Evolutionary conservation across 2,888 invertebrate species (phyloP).

Genomic region (Antheraea yamamai): DNA sequence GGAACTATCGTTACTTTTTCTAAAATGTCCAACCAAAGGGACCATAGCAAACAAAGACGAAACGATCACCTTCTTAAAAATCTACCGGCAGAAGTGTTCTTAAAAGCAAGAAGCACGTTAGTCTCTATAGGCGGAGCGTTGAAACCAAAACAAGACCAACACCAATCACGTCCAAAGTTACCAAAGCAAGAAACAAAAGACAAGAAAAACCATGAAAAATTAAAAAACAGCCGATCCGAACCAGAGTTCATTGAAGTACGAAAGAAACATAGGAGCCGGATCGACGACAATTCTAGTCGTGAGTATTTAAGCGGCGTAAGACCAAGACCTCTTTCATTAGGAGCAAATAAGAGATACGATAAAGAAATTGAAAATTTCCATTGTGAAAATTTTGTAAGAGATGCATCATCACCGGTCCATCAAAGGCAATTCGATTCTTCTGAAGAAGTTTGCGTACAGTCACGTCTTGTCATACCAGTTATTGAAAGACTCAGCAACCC

Average conservation of each 20-base stretch:
- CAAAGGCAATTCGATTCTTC: constrained; percentile 61
- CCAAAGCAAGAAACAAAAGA: constrained; percentile 74
- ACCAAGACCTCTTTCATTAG: constrained; percentile 70
- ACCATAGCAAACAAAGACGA: constrained; percentile 63
- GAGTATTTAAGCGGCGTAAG: constrained; percentile 46
- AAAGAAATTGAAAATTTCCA: constrained; percentile 53
- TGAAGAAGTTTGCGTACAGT: constrained; percentile 70
- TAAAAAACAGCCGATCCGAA: constrained; percentile 67
- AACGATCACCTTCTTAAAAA: constrained; percentile 73
- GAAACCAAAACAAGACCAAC: constrained; percentile 64
- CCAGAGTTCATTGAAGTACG: constrained; percentile 68
- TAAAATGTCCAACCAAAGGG: constrained; percentile 71
- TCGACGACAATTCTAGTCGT: constrained; percentile 49
- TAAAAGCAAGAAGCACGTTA: constrained; percentile 73
- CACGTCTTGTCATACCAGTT: constrained; percentile 68
- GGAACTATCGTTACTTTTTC: constrained; percentile 26
- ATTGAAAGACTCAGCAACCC: constrained; percentile 63
- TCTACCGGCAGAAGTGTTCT: constrained; percentile 70
- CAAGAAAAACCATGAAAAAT: constrained; percentile 65
- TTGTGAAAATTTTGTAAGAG: constrained; percentile 49
- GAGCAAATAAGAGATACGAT: constrained; percentile 63
- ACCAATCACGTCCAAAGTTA: constrained; percentile 47
- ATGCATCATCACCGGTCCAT: constrained; percentile 45
- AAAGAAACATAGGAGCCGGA: constrained; percentile 64
- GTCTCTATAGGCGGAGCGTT: constrained; percentile 72